A percentile compares a stretch with the other conserved stretches of the same genome.
These are phyloP conservation scores for Tachypleus tridentatus DNA, from an alignment of 1,140 invertebrate genomes.

Conservation along the genomic window DNA sequence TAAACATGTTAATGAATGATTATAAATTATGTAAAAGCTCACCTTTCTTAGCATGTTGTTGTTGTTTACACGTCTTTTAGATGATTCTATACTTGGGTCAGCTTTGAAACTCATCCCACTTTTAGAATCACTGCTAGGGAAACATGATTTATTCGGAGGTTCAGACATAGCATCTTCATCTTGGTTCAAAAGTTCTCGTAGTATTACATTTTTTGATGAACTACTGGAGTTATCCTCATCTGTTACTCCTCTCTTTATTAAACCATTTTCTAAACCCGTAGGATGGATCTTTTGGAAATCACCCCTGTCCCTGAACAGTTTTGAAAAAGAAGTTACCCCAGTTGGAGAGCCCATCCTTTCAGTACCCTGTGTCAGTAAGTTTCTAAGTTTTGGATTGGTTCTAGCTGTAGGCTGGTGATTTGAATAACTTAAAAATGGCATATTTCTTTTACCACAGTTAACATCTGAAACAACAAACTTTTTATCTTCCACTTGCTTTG, in stretches of 20 bases:
- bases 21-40: neutral
- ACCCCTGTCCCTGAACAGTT: too few relatives aligned
- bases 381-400: constrained; percentile 23
- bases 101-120: neutral
- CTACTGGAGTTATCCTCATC: too few relatives aligned
- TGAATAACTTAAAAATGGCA: too few relatives aligned
- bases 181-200: constrained; percentile 23
- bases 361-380: constrained; percentile 23
- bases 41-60: constrained; percentile 20
- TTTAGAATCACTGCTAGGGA: neutral
- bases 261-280: too few relatives aligned
- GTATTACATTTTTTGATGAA: constrained; percentile 13
- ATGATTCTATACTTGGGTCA: neutral
- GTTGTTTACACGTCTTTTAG: constrained; percentile 12
- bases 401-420: too few relatives aligned
- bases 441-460: too few relatives aligned
- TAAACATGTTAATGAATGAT: too few relatives aligned
- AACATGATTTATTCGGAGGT: neutral
- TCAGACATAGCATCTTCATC: constrained; percentile 18
- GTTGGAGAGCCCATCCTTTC: constrained; percentile 15
- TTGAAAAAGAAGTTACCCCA: constrained; percentile 1
- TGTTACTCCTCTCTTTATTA: too few relatives aligned
- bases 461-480: too few relatives aligned
- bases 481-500: too few relatives aligned
- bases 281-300: too few relatives aligned